A percentile compares a stretch with the other conserved stretches of the same genome.
These are phyloP conservation scores for Eupristina koningsbergeri DNA, from an alignment of 1,140 invertebrate species.

Conservation along the genomic window DNA sequence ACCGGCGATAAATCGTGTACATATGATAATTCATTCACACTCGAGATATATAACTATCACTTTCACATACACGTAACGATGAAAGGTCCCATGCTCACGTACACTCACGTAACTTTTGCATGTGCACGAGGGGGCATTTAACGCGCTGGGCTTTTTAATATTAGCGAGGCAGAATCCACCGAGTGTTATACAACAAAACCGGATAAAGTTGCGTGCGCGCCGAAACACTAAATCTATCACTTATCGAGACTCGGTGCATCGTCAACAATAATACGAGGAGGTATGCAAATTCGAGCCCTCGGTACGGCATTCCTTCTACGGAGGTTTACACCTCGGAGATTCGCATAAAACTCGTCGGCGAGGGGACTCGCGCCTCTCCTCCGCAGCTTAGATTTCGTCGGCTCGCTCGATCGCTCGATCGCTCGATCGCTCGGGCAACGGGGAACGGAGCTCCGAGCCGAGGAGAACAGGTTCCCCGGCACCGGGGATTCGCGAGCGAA, in stretches of 20 bases:
- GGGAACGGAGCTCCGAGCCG: too few species aligned
- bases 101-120: background rate
- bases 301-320: background rate
- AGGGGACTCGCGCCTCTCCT: background rate
- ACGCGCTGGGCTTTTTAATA: conserved; percentile 4
- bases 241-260: conserved; percentile 3
- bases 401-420: too few species aligned
- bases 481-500: too few species aligned
- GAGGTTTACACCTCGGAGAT: too few species aligned
- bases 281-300: background rate
- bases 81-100: background rate
- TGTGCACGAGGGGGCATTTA: background rate
- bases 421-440: too few species aligned
- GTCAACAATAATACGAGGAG: background rate
- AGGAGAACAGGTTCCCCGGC: too few species aligned
- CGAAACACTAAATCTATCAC: conserved; percentile 16
- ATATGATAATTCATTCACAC: background rate
- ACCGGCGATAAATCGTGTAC: background rate
- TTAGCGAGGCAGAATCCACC: background rate
- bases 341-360: background rate
- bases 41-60: background rate
- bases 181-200: conserved; percentile 33
- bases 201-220: background rate
- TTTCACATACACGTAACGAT: background rate
- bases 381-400: background rate